Base-by-base conservation (phyloP, 92 coral and sea anemone genomes). In the Actinernus sp. region DNA sequence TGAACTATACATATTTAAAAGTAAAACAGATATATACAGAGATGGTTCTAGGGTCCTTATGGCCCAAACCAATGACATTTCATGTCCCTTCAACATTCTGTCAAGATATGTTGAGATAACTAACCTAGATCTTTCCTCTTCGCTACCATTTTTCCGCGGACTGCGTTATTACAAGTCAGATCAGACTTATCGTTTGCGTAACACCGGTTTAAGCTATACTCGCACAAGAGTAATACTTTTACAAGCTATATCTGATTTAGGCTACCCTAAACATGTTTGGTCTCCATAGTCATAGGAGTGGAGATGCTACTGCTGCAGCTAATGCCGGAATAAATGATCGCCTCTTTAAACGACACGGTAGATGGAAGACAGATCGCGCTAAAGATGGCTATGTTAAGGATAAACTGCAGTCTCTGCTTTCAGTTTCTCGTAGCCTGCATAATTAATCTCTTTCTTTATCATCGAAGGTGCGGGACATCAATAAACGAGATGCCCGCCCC, bases 301-400 rank as follows among this genome's bases (percentile, higher is more conserved):
- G n/a, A n/a, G n/a, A n/a, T n/a, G n/a, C 79, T 55, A 32, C 86
- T 12, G 58, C n/a, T n/a, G n/a, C n/a, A n/a, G n/a, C n/a, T n/a
- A n/a, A n/a, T n/a, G n/a, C n/a, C n/a, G n/a, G n/a, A n/a, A n/a
- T n/a, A n/a, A 49, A 37, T 29, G 86, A 67, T 53, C 47, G 80
- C 10, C 39, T 79, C 48, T 61, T 71, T 61, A 61, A 79, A 69
- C 71, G 80, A 22, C 87, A 79, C 46, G 80, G 87, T 2, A 31
- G 87, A 5, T 79, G 86, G 86, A 51, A 45, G 11, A 38, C 73
- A 13, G 86, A 70, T 27, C 26, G 29, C 30, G 80, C 87, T 23
- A 71, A 61, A 40, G 74, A 62, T 8, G 73, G 50, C 26, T 79
- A 79, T 55, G 51, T 76, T 53, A 41, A n/a, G n/a, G n/a, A n/a